phyloP scores from a whole-genome alignment of 2,113 vertebrate genomes.

The Albula glossodonta region DNA sequence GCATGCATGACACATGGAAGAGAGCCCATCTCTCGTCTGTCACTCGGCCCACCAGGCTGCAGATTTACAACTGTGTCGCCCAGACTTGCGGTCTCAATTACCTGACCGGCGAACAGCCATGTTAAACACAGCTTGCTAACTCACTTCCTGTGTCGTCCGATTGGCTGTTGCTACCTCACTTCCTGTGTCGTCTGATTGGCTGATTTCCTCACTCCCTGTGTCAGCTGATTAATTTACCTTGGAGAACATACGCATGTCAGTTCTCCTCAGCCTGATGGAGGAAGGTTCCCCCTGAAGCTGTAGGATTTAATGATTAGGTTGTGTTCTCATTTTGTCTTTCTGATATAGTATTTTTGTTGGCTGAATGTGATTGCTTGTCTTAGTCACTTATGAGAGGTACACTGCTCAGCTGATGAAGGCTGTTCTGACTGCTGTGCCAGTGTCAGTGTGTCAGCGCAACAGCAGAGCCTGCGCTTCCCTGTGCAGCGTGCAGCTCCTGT shows the following conservation, averaged over 20 bases:
- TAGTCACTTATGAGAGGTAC: neutral
- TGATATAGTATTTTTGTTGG: neutral
- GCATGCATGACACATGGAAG: neutral
- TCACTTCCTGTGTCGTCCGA: too few species aligned
- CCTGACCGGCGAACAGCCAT: neutral
- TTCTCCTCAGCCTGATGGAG: neutral
- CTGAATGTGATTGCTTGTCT: neutral
- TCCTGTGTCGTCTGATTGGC: too few species aligned
- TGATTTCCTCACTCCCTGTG: neutral
- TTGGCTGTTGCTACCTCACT: too few species aligned
- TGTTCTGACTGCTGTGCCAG: neutral
- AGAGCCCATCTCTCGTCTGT: neutral
- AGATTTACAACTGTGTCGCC: neutral
- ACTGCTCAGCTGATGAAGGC: neutral
- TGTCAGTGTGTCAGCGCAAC: too few species aligned
- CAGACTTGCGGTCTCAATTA: neutral
- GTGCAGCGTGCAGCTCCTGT: too few species aligned
- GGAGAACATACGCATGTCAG: neutral
- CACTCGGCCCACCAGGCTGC: neutral
- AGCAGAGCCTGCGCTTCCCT: too few species aligned
- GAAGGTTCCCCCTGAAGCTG: neutral
- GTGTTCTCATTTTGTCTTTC: neutral
- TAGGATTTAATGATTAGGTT: neutral
- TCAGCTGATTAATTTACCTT: neutral
- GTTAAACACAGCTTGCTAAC: too few species aligned